Conservation (phyloP, 2,797 vertebrate genomes). For the Pachyuromys duprasi region DNA sequence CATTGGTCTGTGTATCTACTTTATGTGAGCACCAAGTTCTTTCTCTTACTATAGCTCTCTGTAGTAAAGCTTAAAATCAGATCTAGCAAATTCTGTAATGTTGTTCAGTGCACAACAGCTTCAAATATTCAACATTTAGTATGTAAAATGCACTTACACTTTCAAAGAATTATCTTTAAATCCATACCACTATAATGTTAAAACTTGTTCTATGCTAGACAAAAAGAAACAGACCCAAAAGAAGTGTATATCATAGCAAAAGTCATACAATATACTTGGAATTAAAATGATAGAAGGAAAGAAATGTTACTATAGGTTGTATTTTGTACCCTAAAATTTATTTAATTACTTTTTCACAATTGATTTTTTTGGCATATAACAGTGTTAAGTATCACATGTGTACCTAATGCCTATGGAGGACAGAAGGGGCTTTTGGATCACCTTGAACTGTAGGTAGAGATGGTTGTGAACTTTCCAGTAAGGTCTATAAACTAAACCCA, state of each 20-base stretch:
- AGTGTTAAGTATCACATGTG: neutral
- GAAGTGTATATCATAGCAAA: neutral
- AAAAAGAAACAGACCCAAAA: neutral
- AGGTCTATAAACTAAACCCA: neutral
- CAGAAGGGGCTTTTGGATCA: neutral
- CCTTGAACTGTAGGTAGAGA: too few relatives aligned
- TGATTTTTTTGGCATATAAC: neutral
- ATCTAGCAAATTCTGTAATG: neutral
- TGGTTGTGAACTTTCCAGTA: neutral
- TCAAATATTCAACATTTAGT: neutral
- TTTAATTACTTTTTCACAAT: neutral
- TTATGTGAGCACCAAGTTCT: neutral
- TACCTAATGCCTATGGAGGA: too few relatives aligned
- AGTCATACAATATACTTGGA: neutral
- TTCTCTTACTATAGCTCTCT: neutral
- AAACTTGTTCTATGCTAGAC: neutral
- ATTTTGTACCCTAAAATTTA: neutral
- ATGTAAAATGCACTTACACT: neutral
- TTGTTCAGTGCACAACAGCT: neutral
- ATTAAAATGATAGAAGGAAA: neutral
- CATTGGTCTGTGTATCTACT: neutral
- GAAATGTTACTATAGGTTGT: neutral
- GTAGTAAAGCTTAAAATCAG: neutral
- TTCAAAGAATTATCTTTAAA: slow-evolving; percentile 10
- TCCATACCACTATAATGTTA: neutral